Percentiles rank a stretch among this genome's conserved stretches.
These are phyloP conservation scores for Asteroscopus sphinx DNA, from an alignment of 2,888 invertebrate species.

Conservation along the genomic window DNA sequence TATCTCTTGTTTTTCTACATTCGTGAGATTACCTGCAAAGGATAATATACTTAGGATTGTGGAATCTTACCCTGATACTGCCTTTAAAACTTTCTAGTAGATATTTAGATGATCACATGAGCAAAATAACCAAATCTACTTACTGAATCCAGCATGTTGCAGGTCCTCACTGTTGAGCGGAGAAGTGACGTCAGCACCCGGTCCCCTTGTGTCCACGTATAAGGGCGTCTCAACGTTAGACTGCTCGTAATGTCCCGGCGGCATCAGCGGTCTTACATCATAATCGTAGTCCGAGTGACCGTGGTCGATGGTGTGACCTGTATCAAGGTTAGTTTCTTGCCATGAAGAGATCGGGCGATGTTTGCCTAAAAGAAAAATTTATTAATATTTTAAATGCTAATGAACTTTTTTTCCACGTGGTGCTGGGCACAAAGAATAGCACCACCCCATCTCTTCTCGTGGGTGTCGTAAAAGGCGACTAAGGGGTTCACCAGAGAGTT, in stretches of 20 bases:
- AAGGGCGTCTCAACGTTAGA: conserved; percentile 89
- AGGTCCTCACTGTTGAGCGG: conserved; percentile 83
- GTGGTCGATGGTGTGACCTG: conserved; percentile 93
- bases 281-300: conserved; percentile 87
- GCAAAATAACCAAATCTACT: conserved; percentile 44
- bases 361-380: conserved; percentile 64
- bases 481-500: no score
- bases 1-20: conserved; percentile 96
- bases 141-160: conserved; percentile 80
- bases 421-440: no score
- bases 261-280: conserved; percentile 66
- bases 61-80: no score
- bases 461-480: no score
- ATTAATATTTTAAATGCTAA: no score
- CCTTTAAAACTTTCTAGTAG: no score
- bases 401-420: no score
- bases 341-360: conserved; percentile 92
- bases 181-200: conserved; percentile 74
- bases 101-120: background rate
- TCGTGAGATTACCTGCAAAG: conserved; percentile 91
- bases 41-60: no score
- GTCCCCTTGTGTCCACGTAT: conserved; percentile 92
- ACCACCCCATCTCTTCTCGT: no score
- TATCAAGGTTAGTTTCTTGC: conserved; percentile 97
- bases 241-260: conserved; percentile 76